These are phyloP conservation scores for Rhopalosiphum maidis DNA, from an alignment of 1,140 invertebrate genomes.

Conservation along the genomic window DNA sequence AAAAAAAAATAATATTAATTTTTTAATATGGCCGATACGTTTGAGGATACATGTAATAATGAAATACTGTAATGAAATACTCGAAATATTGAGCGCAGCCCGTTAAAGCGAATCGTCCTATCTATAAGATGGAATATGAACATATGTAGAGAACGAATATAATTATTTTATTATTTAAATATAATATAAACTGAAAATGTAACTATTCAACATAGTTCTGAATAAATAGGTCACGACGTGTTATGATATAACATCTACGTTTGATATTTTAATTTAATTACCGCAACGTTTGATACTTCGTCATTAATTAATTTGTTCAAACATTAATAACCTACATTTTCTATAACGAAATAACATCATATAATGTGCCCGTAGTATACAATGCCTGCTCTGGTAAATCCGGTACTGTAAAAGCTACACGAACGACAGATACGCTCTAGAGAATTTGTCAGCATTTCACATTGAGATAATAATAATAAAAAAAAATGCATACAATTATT, in stretches of 20 bases:
- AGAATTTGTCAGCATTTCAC: background rate
- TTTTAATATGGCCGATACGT: background rate
- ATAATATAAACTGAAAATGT: background rate
- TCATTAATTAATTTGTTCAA: slow-evolving; percentile 17
- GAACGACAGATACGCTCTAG: background rate
- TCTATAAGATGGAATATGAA: background rate
- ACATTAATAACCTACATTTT: slow-evolving; percentile 34
- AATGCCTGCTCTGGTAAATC: background rate
- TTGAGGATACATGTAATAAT: background rate
- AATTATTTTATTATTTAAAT: background rate
- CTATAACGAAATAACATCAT: background rate
- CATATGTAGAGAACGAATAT: background rate
- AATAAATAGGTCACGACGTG: slow-evolving; percentile 5
- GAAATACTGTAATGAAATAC: too few species aligned
- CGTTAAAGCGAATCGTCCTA: background rate
- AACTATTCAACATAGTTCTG: background rate
- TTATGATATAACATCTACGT: background rate
- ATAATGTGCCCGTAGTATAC: background rate
- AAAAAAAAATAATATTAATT: too few species aligned
- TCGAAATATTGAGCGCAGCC: background rate
- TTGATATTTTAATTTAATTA: background rate
- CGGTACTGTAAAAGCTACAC: background rate
- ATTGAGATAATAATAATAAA: background rate
- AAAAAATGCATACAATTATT: background rate
- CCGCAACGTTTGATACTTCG: background rate